A percentile compares a stretch with the other conserved stretches of the same genome.
Evolutionary conservation across 2,888 invertebrate species (phyloP).

Genomic region (Frankliniella intonsa): DNA sequence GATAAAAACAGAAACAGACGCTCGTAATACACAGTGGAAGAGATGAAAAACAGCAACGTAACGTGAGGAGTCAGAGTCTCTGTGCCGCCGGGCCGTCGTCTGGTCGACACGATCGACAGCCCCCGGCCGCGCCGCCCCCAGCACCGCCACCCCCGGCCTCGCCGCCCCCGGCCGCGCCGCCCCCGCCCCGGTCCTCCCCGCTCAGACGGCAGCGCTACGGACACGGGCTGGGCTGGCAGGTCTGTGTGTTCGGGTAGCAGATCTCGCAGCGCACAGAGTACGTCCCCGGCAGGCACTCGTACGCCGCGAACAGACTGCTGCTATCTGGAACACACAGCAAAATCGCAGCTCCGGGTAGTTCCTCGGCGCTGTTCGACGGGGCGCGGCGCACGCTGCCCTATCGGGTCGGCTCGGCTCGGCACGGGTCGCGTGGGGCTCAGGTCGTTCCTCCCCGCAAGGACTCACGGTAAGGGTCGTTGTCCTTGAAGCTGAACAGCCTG

Average conservation of each 20-base stretch:
- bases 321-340: background rate
- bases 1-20: too few relatives aligned
- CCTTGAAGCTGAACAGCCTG: background rate
- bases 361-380: background rate
- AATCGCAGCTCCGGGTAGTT: background rate
- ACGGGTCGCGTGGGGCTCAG: too few relatives aligned
- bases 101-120: too few relatives aligned
- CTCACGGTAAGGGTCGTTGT: conserved; percentile 15
- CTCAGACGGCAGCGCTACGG: background rate
- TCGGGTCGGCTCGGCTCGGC: background rate
- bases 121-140: background rate
- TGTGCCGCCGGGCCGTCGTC: too few relatives aligned
- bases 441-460: background rate
- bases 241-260: background rate
- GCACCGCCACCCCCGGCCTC: background rate
- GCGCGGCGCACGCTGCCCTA: background rate
- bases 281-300: conserved; percentile 22
- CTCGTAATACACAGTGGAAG: too few relatives aligned
- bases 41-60: too few relatives aligned
- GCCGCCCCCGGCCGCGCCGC: background rate
- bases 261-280: conserved; percentile 1
- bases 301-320: background rate
- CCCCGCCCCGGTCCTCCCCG: too few relatives aligned
- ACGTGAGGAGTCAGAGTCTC: too few relatives aligned
- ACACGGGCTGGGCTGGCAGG: background rate